phyloP scores from a whole-genome alignment of 2,888 invertebrate species.

The Leptopilina syphax region DNA sequence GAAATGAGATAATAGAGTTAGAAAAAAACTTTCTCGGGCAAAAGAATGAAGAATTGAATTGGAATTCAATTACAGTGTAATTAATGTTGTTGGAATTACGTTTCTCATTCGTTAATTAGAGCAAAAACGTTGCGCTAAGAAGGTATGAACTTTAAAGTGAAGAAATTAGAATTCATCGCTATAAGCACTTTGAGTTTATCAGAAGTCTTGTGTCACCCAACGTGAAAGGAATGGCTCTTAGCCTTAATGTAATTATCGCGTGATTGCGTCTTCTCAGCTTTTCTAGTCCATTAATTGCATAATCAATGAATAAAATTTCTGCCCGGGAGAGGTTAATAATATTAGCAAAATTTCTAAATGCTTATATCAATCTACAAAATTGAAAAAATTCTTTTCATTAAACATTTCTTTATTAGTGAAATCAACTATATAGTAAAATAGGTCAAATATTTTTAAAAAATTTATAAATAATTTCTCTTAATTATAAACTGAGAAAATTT shows the following conservation, averaged over 20 bases:
- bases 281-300: conserved; percentile 57
- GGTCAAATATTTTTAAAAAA: too few relatives aligned
- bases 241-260: conserved; percentile 59
- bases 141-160: conserved; percentile 40
- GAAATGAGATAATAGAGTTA: too few relatives aligned
- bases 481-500: too few relatives aligned
- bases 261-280: conserved; percentile 51
- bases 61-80: not conserved
- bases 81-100: not conserved
- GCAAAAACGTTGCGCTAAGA: conserved; percentile 28
- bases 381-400: not conserved
- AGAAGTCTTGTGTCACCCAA: conserved; percentile 36
- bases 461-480: too few relatives aligned
- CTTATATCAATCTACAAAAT: not conserved
- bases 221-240: conserved; percentile 39
- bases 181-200: conserved; percentile 40
- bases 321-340: conserved; percentile 44
- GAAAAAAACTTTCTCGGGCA: not conserved
- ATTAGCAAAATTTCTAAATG: conserved; percentile 28
- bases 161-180: conserved; percentile 22
- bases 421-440: too few relatives aligned
- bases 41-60: not conserved
- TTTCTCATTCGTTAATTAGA: conserved; percentile 11
- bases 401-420: not conserved
- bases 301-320: conserved; percentile 55